Conservation (phyloP, 2,888 invertebrate genomes). For the Microplitis deprimator region DNA sequence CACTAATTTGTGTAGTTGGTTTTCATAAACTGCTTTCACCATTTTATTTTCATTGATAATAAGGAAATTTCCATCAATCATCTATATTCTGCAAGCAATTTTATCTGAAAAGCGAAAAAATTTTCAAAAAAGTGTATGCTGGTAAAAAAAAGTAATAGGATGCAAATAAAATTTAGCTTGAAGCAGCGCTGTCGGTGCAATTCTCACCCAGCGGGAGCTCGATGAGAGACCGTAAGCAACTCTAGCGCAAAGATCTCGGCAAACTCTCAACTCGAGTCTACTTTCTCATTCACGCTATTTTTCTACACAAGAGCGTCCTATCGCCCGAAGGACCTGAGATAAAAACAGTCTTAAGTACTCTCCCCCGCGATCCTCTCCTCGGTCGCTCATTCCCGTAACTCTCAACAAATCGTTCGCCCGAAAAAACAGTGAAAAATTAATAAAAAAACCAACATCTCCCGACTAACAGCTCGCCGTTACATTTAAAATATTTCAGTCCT, state of each 20-base stretch:
- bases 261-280: not conserved
- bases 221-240: constrained; percentile 18
- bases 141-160: not conserved
- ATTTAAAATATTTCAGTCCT: not conserved
- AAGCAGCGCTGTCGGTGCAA: constrained; percentile 17
- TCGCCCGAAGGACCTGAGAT: constrained; percentile 26
- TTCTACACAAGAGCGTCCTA: constrained; percentile 28
- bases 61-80: too few relatives aligned
- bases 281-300: constrained; percentile 28
- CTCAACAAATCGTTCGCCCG: constrained; percentile 4
- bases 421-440: constrained; percentile 8
- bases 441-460: not conserved
- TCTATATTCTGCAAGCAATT: not conserved
- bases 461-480: not conserved
- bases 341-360: constrained; percentile 40
- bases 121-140: not conserved
- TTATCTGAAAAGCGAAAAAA: not conserved
- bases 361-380: constrained; percentile 7
- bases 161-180: constrained; percentile 23
- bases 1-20: not conserved
- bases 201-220: constrained; percentile 8
- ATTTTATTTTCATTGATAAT: not conserved
- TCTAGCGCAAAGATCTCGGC: not conserved
- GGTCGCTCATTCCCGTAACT: not conserved
- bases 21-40: not conserved